phyloP scores from a whole-genome alignment of 2,797 vertebrate species.

The Paratrypauchen microcephalus region DNA sequence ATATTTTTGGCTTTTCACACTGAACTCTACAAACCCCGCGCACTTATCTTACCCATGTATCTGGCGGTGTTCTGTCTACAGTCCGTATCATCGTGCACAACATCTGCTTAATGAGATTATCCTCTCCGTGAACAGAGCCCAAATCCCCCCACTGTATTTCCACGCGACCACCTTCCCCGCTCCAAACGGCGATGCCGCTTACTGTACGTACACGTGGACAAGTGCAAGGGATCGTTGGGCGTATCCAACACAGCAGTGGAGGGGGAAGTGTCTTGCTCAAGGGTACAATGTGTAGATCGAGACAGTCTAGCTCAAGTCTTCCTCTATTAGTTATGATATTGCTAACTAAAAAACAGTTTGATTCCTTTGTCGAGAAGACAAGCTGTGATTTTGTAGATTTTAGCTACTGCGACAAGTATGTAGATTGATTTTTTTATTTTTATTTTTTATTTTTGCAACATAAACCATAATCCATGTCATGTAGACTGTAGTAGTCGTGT shows the following conservation, averaged over 20 bases:
- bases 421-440: no score
- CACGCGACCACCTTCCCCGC: slow-evolving; percentile 39
- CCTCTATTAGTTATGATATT: no score
- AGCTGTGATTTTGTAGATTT: no score
- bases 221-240: slow-evolving; percentile 1
- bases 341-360: no score
- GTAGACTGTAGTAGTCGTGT: no score
- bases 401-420: no score
- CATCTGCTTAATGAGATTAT: slow-evolving; percentile 1
- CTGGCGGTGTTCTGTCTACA: neutral
- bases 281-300: slow-evolving; percentile 23
- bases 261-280: slow-evolving; percentile 35
- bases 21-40: neutral
- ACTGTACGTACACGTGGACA: slow-evolving; percentile 42
- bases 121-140: slow-evolving; percentile 26
- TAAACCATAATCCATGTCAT: no score
- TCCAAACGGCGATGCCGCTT: slow-evolving; percentile 51
- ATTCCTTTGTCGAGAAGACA: no score
- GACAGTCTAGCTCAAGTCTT: neutral
- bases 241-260: slow-evolving; percentile 11
- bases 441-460: no score
- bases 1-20: neutral
- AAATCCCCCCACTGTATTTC: slow-evolving; percentile 35
- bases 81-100: neutral
- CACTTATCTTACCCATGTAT: neutral